These are phyloP conservation scores for Callosobruchus maculatus DNA, from an alignment of 2,888 invertebrate species.

Conservation along the genomic window DNA sequence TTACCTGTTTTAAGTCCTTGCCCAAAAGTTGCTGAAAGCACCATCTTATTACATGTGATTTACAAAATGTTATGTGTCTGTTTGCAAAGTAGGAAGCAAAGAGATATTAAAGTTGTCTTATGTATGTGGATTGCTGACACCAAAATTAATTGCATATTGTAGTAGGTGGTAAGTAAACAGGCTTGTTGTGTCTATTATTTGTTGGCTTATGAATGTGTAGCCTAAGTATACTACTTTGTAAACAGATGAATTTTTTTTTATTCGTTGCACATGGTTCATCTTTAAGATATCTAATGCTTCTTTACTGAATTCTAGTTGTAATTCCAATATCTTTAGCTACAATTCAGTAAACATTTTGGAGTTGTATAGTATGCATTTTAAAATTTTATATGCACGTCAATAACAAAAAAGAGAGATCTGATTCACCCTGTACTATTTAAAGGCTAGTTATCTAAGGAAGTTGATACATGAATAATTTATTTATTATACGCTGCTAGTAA, in stretches of 20 bases:
- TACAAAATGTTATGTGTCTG: no score
- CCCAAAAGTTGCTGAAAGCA: no score
- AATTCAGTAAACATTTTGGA: no score
- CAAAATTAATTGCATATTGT: no score
- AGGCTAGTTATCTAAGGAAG: slow-evolving; percentile 18
- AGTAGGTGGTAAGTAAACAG: not conserved
- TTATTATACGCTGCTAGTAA: not conserved
- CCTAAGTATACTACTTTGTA: not conserved
- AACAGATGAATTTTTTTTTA: not conserved
- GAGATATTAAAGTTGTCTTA: no score
- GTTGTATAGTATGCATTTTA: no score
- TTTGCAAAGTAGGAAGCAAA: no score
- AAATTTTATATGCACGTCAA: not conserved
- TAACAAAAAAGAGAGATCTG: not conserved
- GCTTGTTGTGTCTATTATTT: not conserved
- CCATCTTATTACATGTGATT: no score
- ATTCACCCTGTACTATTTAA: slow-evolving; percentile 1
- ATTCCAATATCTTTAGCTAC: no score
- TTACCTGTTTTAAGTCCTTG: no score
- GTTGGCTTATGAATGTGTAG: not conserved
- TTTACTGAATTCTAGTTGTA: not conserved
- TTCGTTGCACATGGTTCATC: not conserved
- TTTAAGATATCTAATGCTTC: not conserved
- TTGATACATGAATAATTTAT: slow-evolving; percentile 2
- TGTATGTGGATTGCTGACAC: no score